phyloP scores from a whole-genome alignment of 2,113 vertebrate genomes.

The Crypturellus undulatus region DNA sequence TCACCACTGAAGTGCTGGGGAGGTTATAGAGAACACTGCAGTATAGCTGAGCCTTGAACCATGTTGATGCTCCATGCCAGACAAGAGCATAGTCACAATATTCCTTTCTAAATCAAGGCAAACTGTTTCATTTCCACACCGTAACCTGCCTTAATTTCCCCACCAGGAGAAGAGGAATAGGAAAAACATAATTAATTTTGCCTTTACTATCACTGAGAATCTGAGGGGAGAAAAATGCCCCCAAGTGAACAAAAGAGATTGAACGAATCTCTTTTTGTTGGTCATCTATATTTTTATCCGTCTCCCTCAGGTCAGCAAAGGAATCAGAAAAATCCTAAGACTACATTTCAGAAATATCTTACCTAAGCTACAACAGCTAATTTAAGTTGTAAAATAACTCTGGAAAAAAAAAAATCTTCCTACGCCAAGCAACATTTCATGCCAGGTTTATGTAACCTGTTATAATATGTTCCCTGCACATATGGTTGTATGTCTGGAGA shows the following conservation, averaged over 20 bases:
- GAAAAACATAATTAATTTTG: not conserved
- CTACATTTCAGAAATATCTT: not conserved
- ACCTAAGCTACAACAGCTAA: not conserved
- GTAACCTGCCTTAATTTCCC: not conserved
- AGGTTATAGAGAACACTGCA: not conserved
- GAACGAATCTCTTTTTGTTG: not conserved
- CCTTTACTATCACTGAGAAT: not conserved
- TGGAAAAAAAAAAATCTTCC: not conserved
- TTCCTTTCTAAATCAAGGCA: not conserved
- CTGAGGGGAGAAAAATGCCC: not conserved
- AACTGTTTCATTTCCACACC: not conserved
- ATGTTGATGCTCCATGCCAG: not conserved
- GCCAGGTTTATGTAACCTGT: not conserved
- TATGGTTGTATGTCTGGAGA: not conserved
- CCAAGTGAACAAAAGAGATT: not conserved
- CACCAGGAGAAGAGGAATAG: not conserved
- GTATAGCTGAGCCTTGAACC: not conserved
- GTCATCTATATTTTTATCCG: not conserved
- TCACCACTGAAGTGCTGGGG: not conserved
- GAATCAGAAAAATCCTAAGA: not conserved
- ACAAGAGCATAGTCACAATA: not conserved
- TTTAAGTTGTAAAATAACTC: not conserved
- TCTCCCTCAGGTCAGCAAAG: not conserved
- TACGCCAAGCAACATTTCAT: not conserved
- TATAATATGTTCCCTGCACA: not conserved